Percentiles rank a stretch among this genome's conserved stretches.
Evolutionary conservation across 1,140 invertebrate species (phyloP).

Genomic region (Trichonephila clavata): DNA sequence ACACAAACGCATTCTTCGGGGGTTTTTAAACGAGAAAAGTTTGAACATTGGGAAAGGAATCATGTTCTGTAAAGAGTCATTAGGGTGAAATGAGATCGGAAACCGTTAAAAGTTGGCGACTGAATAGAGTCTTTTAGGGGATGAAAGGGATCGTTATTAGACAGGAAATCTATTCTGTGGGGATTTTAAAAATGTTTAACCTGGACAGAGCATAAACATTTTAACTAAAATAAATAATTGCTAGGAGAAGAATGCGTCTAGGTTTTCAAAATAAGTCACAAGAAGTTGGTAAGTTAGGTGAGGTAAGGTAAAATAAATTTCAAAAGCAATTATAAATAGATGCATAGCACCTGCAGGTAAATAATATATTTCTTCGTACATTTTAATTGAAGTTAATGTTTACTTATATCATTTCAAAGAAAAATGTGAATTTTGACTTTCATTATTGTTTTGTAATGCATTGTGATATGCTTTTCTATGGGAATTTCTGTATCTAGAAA

Average conservation of each 20-base stretch:
- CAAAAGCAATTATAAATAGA: no score
- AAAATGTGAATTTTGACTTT: no score
- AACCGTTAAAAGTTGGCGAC: background rate
- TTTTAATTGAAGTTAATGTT: no score
- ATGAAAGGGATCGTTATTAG: background rate
- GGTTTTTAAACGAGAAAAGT: background rate
- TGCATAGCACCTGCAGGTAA: no score
- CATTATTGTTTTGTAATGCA: no score
- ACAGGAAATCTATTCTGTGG: background rate
- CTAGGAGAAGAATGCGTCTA: background rate
- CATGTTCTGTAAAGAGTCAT: background rate
- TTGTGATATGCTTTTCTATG: no score
- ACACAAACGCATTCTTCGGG: slow-evolving; percentile 4
- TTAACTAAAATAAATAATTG: background rate
- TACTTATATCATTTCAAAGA: no score
- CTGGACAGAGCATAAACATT: background rate
- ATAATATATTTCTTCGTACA: no score
- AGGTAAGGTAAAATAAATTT: no score
- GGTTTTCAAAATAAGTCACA: background rate
- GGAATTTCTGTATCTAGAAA: no score
- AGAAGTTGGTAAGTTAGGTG: background rate
- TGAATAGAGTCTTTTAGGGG: background rate
- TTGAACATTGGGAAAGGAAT: background rate
- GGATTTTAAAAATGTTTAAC: background rate
- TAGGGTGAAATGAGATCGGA: background rate